Evolutionary conservation across 2,113 vertebrate genomes (phyloP), one percentile per base, ranked within the genome.

Genomic region (Mola mola): DNA sequence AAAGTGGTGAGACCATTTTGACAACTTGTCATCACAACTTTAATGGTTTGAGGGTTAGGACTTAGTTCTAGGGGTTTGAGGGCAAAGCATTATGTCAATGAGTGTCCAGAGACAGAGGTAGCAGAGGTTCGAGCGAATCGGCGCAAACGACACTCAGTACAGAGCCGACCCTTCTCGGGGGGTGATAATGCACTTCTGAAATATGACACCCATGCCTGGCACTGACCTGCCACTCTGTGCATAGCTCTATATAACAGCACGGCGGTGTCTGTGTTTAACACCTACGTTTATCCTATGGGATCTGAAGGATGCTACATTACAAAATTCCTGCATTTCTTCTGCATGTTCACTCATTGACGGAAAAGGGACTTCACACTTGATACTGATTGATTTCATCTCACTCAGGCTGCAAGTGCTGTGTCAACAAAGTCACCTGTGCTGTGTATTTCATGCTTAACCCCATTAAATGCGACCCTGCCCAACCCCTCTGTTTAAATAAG

Each of bases 181-280:
- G 61, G 66, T 25, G 26, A 57, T 84, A 82, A 86, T 85, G 83
- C 80, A 79, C 79, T 83, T 67, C 75, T 84, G 87, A 84, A 87
- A 89, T 83, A 88, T 84, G 78, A 85, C 78, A 61, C 80, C 83
- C 59, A 31, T 78, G 56, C 73, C 66, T 63, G 51, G 75, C 64
- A 57, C 48, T 37, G 33, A 53, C 49, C 69, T 56, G 50, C 46
- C 46, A 25, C 72, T 46, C 17, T 65, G 47, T 49, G 37, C 66
- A 62, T 42, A 59, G 40, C 62, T 58, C 17, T 66, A 20, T 24
- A 36, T 68, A 42, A 33, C 29, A 61, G 37, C 38, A 20, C 13
- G 3, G 2, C 31, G 6, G 34, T 12, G 34, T 46, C 29, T 44
- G 17, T 16, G 11, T 15, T 25, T 19, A 50, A 57, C 26, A 63